A percentile compares a stretch with the other conserved stretches of the same genome.
These are phyloP conservation scores for Agonopterix arenella DNA, from an alignment of 2,888 invertebrate genomes.

Conservation along the genomic window DNA sequence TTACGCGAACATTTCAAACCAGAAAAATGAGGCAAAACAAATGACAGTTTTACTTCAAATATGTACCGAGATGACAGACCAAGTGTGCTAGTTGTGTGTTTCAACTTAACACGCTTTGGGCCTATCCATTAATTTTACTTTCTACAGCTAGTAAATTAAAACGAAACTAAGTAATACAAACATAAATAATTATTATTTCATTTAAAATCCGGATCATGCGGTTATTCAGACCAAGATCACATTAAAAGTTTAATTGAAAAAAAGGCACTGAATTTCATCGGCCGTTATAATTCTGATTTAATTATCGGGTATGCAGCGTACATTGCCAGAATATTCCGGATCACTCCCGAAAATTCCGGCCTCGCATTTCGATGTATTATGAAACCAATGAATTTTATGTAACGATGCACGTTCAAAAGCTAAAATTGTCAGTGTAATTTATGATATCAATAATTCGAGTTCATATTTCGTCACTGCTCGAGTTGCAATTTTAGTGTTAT, in stretches of 20 bases:
- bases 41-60: no score
- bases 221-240: background rate
- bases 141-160: no score
- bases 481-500: background rate
- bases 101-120: no score
- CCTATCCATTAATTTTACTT: no score
- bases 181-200: background rate
- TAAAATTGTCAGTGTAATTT: background rate
- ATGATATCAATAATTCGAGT: background rate
- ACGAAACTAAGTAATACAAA: background rate
- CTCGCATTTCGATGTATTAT: background rate
- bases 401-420: background rate
- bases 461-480: background rate
- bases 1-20: no score
- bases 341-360: background rate
- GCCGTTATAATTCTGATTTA: background rate
- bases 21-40: no score
- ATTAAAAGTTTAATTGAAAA: background rate
- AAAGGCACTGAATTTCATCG: background rate
- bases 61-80: no score
- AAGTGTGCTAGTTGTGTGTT: no score
- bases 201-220: background rate
- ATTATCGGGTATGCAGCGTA: background rate
- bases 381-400: background rate
- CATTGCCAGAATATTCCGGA: constrained; percentile 3